phyloP scores from a whole-genome alignment of 2,797 vertebrate genomes.

The Urosaurus nigricauda region DNA sequence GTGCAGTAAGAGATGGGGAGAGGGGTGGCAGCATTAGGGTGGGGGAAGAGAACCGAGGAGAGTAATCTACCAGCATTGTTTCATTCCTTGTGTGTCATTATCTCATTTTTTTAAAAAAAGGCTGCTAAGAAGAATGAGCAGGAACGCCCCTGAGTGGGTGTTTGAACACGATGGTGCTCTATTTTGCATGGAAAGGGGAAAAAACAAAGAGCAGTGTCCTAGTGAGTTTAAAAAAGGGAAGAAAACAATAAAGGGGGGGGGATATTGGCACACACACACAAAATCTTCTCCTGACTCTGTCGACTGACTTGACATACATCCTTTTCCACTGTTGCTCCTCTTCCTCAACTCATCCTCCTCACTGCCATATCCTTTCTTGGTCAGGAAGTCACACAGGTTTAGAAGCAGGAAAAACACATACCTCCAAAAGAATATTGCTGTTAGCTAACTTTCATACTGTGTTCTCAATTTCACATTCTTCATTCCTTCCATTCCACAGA shows the following conservation, averaged over 20 bases:
- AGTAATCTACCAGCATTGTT: conserved; percentile 39
- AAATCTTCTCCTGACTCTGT: neutral
- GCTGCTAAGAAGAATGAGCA: conserved; percentile 14
- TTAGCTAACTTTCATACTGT: neutral
- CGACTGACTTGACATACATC: neutral
- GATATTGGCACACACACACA: neutral
- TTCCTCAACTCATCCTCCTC: neutral
- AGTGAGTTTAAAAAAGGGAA: neutral
- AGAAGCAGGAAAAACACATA: neutral
- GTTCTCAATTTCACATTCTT: no score
- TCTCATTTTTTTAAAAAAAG: conserved; percentile 8
- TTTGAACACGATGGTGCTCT: neutral
- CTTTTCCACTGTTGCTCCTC: no score
- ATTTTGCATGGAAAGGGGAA: neutral
- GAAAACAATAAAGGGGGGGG: neutral
- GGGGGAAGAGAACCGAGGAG: neutral
- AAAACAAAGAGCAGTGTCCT: neutral
- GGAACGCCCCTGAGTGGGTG: conserved; percentile 40
- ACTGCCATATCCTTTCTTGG: neutral
- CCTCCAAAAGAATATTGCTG: neutral
- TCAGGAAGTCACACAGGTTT: neutral
- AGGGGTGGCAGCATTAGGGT: neutral
- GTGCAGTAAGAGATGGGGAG: neutral
- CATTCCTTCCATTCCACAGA: neutral
- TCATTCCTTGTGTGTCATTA: conserved; percentile 24